Evolutionary conservation across 2,888 invertebrate species (phyloP).

Genomic region (Pycnomerus fuliginosus): DNA sequence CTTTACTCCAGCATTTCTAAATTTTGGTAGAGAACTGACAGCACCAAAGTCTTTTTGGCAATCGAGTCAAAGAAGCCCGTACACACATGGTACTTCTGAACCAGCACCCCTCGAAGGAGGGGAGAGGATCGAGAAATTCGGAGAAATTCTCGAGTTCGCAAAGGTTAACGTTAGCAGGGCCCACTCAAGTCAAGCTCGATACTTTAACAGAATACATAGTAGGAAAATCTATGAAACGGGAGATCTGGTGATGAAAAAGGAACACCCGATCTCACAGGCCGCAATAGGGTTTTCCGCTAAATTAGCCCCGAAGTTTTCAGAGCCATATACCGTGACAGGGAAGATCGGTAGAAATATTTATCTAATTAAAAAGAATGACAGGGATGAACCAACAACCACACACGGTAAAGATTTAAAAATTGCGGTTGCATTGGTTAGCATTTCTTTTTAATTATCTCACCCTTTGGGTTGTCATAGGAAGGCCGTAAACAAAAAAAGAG

Average conservation of each 20-base stretch:
- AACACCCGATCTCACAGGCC: background rate
- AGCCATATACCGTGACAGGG: no score
- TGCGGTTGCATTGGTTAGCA: no score
- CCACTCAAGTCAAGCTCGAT: constrained; percentile 7
- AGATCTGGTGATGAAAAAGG: constrained; percentile 1
- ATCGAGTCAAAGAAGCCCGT: no score
- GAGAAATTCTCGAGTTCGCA: constrained; percentile 7
- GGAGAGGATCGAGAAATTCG: background rate
- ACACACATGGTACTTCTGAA: background rate
- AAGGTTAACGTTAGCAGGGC: constrained; percentile 14
- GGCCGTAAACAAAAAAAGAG: no score
- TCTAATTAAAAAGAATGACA: no score
- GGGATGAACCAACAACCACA: no score
- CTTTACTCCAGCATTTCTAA: constrained; percentile 33
- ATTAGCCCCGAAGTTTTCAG: no score
- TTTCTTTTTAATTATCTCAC: no score
- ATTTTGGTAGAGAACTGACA: constrained; percentile 15
- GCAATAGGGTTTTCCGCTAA: constrained; percentile 1
- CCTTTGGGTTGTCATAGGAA: no score
- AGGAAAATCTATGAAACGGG: constrained; percentile 5
- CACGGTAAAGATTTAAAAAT: no score
- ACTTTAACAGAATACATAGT: constrained; percentile 15
- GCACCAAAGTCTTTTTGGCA: background rate
- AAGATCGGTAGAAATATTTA: no score
- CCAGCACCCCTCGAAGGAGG: no score